Evolutionary conservation across 2,113 vertebrate species (phyloP).

Genomic region (Pyxicephalus adspersus): DNA sequence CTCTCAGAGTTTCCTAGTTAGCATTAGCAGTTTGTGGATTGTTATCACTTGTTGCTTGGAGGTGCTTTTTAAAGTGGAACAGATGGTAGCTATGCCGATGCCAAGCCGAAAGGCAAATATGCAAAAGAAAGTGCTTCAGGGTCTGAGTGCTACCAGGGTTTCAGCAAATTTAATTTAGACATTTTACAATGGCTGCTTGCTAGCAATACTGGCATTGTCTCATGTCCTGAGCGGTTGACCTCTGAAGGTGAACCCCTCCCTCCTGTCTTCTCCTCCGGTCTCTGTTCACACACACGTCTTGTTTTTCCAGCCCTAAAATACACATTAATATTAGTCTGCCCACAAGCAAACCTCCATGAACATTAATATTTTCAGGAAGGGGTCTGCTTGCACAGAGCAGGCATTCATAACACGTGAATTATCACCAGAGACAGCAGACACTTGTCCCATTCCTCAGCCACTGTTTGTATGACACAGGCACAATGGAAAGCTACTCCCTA

Average conservation of each 20-base stretch:
- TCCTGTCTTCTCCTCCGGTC: neutral
- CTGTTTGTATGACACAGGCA: constrained; percentile 21
- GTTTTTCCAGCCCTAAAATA: constrained; percentile 27
- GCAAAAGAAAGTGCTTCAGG: neutral
- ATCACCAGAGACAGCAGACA: constrained; percentile 19
- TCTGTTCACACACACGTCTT: constrained; percentile 13
- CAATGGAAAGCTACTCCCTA: constrained; percentile 24
- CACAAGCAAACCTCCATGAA: constrained; percentile 20
- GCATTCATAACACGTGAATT: constrained; percentile 29
- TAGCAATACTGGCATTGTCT: constrained; percentile 14
- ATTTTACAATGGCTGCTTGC: constrained; percentile 19
- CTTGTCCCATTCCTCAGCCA: constrained; percentile 24
- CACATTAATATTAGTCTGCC: constrained; percentile 37
- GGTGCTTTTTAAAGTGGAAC: neutral
- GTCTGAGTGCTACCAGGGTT: neutral
- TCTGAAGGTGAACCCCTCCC: neutral
- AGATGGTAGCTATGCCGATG: constrained; percentile 12
- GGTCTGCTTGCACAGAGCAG: neutral
- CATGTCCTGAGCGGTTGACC: neutral
- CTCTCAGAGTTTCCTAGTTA: no score
- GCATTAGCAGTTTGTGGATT: no score
- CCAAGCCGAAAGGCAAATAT: constrained; percentile 6
- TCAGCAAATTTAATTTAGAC: constrained; percentile 32
- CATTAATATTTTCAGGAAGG: constrained; percentile 36
- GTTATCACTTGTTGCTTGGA: no score